Conservation (phyloP, 2,113 vertebrate species). For the Thamnaconus septentrionalis region DNA sequence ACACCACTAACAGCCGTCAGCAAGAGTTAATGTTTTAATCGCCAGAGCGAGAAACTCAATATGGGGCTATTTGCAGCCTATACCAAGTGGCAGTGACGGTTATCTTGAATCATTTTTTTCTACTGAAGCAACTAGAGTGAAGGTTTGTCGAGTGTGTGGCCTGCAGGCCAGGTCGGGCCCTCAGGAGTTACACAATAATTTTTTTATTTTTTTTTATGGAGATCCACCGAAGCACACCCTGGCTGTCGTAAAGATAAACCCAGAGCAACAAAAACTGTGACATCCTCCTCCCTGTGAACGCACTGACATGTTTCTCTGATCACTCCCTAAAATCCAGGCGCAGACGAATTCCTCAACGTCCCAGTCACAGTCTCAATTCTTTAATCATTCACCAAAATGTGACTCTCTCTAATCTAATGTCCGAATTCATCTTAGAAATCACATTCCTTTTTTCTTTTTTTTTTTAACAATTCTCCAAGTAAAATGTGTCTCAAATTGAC, state of each 20-base stretch:
- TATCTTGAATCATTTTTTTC: neutral
- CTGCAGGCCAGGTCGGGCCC: conserved; percentile 12
- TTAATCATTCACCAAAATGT: conserved; percentile 15
- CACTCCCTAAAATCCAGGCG: neutral
- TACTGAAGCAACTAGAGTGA: neutral
- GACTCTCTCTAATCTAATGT: too few relatives aligned
- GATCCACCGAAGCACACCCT: conserved; percentile 46
- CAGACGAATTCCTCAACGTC: neutral
- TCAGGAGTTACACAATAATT: conserved; percentile 61
- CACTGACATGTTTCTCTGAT: neutral
- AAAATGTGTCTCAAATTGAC: neutral
- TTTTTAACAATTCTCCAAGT: too few relatives aligned
- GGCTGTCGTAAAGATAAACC: conserved; percentile 74
- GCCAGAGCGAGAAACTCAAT: too few relatives aligned
- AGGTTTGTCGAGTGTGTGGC: conserved; percentile 5
- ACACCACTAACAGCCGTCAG: conserved; percentile 4
- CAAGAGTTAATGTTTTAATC: too few relatives aligned
- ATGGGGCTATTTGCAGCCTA: too few relatives aligned
- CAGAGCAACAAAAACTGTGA: conserved; percentile 43
- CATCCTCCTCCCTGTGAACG: conserved; percentile 8
- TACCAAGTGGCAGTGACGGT: neutral
- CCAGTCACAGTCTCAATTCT: neutral
- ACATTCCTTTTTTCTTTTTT: too few relatives aligned
- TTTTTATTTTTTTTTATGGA: conserved; percentile 60
- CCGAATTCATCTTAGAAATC: too few relatives aligned